phyloP scores from a whole-genome alignment of 2,888 invertebrate species.

The Dryobotodes eremita region DNA sequence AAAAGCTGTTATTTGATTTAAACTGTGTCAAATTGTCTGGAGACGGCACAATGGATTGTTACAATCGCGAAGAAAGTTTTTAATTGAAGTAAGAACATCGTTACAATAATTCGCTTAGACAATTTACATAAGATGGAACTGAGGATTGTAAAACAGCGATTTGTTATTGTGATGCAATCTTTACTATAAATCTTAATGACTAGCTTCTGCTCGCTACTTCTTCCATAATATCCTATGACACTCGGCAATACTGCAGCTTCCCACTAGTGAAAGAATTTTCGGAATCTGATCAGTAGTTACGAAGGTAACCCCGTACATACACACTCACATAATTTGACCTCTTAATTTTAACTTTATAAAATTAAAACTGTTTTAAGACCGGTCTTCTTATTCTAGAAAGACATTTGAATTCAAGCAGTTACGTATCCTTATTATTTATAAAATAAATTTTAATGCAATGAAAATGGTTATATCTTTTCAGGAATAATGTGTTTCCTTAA shows the following conservation, averaged over 20 bases:
- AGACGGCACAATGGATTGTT: slow-evolving; percentile 40
- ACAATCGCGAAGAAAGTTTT: slow-evolving; percentile 48
- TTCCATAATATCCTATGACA: background rate
- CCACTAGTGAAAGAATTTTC: background rate
- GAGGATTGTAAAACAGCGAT: slow-evolving; percentile 6
- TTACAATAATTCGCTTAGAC: slow-evolving; percentile 38
- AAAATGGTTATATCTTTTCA: slow-evolving; percentile 20
- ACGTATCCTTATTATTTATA: background rate
- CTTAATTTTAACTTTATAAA: background rate
- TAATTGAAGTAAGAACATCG: slow-evolving; percentile 36
- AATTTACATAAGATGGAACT: slow-evolving; percentile 50
- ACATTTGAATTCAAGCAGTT: slow-evolving; percentile 1
- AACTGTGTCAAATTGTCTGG: slow-evolving; percentile 32
- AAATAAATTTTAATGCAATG: slow-evolving; percentile 12
- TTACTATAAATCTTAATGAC: background rate
- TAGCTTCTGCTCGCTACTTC: background rate
- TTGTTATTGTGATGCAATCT: background rate
- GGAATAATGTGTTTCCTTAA: slow-evolving; percentile 10
- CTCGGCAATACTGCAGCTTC: background rate
- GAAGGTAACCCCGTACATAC: background rate
- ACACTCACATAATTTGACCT: background rate
- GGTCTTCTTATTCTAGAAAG: background rate
- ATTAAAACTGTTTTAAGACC: slow-evolving; percentile 2
- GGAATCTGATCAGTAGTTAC: background rate
- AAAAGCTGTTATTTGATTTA: slow-evolving; percentile 43